Evolutionary conservation across 2,113 vertebrate species (phyloP).

Genomic region (Coreoperca whiteheadi): DNA sequence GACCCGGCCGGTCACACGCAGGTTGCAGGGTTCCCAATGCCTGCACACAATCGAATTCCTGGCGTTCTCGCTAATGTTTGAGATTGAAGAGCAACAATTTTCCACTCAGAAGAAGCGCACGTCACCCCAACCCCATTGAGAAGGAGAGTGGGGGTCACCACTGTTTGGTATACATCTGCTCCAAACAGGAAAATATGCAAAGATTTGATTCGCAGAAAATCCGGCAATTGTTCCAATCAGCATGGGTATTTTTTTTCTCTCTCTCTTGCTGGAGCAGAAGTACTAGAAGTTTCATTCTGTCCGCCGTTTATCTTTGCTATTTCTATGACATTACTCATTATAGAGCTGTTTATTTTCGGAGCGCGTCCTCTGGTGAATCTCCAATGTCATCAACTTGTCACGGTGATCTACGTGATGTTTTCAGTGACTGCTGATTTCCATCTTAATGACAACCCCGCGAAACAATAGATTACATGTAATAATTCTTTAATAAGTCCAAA

Average conservation of each 20-base stretch:
- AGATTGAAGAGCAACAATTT: slow-evolving; percentile 86
- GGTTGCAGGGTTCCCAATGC: slow-evolving; percentile 78
- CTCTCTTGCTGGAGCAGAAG: slow-evolving; percentile 84
- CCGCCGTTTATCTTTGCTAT: slow-evolving; percentile 21
- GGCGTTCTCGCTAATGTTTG: slow-evolving; percentile 86
- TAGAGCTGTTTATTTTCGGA: slow-evolving; percentile 69
- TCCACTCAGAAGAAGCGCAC: slow-evolving; percentile 84
- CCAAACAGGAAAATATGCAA: slow-evolving; percentile 96
- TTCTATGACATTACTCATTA: slow-evolving; percentile 41
- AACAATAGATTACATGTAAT: slow-evolving; percentile 73
- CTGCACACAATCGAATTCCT: slow-evolving; percentile 85
- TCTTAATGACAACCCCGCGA: slow-evolving; percentile 68
- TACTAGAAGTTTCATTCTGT: slow-evolving; percentile 53
- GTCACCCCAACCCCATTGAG: slow-evolving; percentile 87
- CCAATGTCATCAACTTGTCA: slow-evolving; percentile 53
- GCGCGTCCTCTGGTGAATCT: slow-evolving; percentile 65
- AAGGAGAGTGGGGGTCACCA: slow-evolving; percentile 86
- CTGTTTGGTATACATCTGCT: slow-evolving; percentile 91
- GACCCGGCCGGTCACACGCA: slow-evolving; percentile 79
- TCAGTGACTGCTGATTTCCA: slow-evolving; percentile 63
- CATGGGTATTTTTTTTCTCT: slow-evolving; percentile 86
- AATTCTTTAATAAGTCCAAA: slow-evolving; percentile 65
- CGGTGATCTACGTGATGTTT: slow-evolving; percentile 81
- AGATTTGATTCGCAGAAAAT: slow-evolving; percentile 92
- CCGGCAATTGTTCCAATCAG: slow-evolving; percentile 91